These are phyloP conservation scores for Marcusenius ussheri DNA, from an alignment of 2,113 vertebrate species.

Conservation along the genomic window DNA sequence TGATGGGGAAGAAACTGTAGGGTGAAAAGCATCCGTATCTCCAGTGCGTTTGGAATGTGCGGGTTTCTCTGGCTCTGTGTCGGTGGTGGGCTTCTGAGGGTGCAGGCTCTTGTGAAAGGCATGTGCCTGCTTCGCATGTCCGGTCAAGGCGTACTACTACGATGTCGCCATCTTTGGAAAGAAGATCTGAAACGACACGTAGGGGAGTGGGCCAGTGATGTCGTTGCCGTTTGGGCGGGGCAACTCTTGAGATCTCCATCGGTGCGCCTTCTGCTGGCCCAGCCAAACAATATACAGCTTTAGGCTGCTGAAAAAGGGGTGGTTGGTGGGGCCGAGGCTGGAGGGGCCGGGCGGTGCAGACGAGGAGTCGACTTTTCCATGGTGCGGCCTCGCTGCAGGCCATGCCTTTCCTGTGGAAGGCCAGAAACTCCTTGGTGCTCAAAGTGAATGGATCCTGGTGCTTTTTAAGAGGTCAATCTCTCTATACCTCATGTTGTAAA, in stretches of 20 bases:
- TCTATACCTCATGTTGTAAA: constrained; percentile 64
- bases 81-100: neutral
- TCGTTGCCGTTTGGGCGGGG: neutral
- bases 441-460: constrained; percentile 49
- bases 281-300: constrained; percentile 1
- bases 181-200: neutral
- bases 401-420: constrained; percentile 40
- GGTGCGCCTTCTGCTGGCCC: neutral
- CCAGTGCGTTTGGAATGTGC: neutral
- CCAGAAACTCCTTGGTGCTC: constrained; percentile 42
- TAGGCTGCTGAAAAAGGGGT: neutral
- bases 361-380: constrained; percentile 13
- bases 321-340: neutral
- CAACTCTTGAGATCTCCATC: neutral
- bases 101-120: neutral
- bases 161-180: neutral
- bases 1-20: neutral
- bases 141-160: neutral
- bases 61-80: neutral
- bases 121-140: neutral
- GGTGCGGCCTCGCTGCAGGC: constrained; percentile 17
- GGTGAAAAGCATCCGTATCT: constrained; percentile 7
- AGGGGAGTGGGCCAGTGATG: neutral
- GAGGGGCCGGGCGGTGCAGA: neutral
- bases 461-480: constrained; percentile 52